Evolutionary conservation across 1,140 invertebrate species (phyloP).

Genomic region (Calliopsis andreniformis): DNA sequence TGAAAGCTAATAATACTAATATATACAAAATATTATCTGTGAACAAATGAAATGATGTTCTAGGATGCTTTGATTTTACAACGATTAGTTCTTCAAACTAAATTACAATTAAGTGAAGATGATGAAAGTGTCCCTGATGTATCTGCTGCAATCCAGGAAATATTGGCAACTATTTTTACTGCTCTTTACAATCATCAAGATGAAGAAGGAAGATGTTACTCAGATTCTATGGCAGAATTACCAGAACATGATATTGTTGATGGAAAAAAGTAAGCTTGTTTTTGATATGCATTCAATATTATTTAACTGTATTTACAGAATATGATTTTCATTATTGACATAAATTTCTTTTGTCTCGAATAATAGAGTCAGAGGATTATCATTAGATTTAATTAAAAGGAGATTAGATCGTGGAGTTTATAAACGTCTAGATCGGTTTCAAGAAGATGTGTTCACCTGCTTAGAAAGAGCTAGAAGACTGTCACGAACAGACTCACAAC

Average conservation of each 20-base stretch:
- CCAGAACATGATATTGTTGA: conserved; percentile 92
- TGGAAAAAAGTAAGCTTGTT: conserved; percentile 83
- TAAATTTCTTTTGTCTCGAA: conserved; percentile 69
- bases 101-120: conserved; percentile 92
- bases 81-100: conserved; percentile 94
- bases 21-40: background rate
- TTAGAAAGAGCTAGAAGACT: conserved; percentile 94
- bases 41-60: conserved; percentile 37
- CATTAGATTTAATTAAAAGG: conserved; percentile 92
- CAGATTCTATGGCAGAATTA: conserved; percentile 96
- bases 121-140: conserved; percentile 95
- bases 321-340: background rate
- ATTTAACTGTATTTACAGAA: conserved; percentile 2
- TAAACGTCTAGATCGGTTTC: conserved; percentile 95
- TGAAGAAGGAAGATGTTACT: conserved; percentile 97
- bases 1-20: background rate
- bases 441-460: conserved; percentile 97
- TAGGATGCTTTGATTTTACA: conserved; percentile 96
- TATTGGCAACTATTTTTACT: conserved; percentile 95
- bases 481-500: conserved; percentile 94
- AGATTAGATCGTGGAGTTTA: conserved; percentile 94
- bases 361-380: conserved; percentile 88
- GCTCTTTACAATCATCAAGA: conserved; percentile 97
- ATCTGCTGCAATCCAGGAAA: conserved; percentile 92
- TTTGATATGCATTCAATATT: conserved; percentile 16